phyloP scores from a whole-genome alignment of 2,888 invertebrate species.

The Rutpela maculata region DNA sequence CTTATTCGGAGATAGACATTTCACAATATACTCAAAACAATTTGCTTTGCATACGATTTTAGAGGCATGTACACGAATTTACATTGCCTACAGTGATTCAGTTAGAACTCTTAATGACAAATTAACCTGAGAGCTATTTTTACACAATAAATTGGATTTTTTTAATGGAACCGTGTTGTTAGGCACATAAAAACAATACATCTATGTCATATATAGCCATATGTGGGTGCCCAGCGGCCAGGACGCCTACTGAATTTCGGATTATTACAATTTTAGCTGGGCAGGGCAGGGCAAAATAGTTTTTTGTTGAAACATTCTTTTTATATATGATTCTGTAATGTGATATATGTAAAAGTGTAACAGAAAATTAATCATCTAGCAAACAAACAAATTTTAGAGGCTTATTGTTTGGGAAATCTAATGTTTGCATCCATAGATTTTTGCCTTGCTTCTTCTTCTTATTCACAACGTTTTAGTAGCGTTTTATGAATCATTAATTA shows the following conservation, averaged over 20 bases:
- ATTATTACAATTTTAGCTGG: neutral
- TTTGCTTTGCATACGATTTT: neutral
- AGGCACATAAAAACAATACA: neutral
- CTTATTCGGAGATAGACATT: neutral
- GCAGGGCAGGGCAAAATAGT: neutral
- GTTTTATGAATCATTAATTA: too few relatives aligned
- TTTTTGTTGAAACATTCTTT: neutral
- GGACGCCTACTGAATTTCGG: neutral
- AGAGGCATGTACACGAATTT: neutral
- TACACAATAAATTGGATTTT: neutral
- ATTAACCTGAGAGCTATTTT: neutral
- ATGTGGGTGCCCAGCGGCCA: neutral
- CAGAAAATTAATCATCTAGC: too few relatives aligned
- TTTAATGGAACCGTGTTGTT: neutral
- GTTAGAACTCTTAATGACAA: neutral
- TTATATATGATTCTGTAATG: neutral
- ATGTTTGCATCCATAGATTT: too few relatives aligned
- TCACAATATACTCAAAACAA: neutral
- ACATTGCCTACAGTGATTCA: neutral
- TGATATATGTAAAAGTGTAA: too few relatives aligned
- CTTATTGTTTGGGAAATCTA: too few relatives aligned
- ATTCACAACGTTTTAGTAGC: too few relatives aligned
- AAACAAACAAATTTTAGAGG: too few relatives aligned
- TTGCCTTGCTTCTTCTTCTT: too few relatives aligned
- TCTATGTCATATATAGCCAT: too few relatives aligned